These are phyloP conservation scores for Somateria mollissima DNA, from an alignment of 2,797 vertebrate genomes.

Conservation along the genomic window DNA sequence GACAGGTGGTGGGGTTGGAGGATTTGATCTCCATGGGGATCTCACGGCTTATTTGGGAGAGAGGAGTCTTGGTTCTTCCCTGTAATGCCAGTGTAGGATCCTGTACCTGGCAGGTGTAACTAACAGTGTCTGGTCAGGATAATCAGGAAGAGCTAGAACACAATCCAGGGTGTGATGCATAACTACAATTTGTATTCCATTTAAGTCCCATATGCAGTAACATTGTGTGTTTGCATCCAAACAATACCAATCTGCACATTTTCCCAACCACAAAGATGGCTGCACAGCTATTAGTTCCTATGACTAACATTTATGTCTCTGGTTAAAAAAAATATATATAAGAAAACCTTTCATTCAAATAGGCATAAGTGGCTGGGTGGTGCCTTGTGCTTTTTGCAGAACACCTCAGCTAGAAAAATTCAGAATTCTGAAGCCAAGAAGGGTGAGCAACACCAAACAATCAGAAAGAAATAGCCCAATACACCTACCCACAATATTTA, in stretches of 20 bases:
- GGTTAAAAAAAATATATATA: background rate
- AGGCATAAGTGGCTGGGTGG: background rate
- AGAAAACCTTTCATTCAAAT: background rate
- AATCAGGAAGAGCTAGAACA: background rate
- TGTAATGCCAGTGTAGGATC: background rate
- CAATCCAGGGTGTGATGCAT: background rate
- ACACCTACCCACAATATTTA: background rate
- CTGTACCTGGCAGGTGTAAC: background rate
- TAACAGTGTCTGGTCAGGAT: background rate
- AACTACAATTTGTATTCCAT: background rate
- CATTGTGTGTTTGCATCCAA: background rate
- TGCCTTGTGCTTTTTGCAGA: background rate
- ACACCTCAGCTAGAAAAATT: background rate
- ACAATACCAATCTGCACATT: background rate
- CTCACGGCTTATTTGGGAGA: background rate
- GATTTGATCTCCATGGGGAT: background rate
- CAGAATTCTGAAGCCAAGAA: background rate
- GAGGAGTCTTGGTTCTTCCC: background rate
- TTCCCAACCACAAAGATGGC: background rate
- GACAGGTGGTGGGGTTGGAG: background rate
- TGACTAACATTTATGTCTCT: background rate
- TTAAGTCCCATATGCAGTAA: background rate
- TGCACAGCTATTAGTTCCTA: background rate
- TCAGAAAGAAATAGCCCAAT: background rate
- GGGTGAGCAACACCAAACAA: background rate